A percentile compares a stretch with the other conserved stretches of the same genome.
phyloP scores from a whole-genome alignment of 2,797 vertebrate species.

The Lindbergichthys nudifrons region DNA sequence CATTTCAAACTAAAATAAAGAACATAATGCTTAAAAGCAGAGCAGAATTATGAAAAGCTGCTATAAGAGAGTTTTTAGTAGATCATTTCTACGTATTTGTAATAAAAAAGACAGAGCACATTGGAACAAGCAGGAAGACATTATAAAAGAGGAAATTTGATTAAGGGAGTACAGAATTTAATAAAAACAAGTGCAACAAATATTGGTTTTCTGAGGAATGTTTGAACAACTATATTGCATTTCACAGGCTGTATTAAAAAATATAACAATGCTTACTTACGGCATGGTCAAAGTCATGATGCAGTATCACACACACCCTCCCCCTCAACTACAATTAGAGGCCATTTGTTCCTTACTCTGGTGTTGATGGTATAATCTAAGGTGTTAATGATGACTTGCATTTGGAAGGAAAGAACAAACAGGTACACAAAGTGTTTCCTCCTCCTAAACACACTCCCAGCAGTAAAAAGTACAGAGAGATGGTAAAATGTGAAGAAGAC shows the following conservation, averaged over 20 bases:
- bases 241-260: neutral
- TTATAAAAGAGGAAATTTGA: neutral
- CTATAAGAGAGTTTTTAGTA: neutral
- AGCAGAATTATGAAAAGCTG: neutral
- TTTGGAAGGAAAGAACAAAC: slow-evolving; percentile 76
- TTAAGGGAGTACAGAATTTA: neutral
- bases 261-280: neutral
- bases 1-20: neutral
- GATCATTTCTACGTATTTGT: neutral
- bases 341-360: slow-evolving; percentile 81
- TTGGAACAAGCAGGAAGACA: neutral
- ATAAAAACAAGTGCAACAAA: neutral
- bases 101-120: neutral
- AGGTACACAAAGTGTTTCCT: slow-evolving; percentile 33
- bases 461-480: neutral
- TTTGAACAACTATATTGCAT: neutral
- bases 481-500: neutral
- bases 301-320: slow-evolving; percentile 21
- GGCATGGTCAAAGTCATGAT: slow-evolving; percentile 22
- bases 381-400: slow-evolving; percentile 80
- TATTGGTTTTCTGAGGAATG: neutral
- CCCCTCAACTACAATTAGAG: slow-evolving; percentile 57
- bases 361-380: slow-evolving; percentile 67
- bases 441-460: slow-evolving; percentile 4
- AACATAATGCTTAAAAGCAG: neutral